Conservation (phyloP, 2,797 vertebrate species). For the Lerista edwardsae region DNA sequence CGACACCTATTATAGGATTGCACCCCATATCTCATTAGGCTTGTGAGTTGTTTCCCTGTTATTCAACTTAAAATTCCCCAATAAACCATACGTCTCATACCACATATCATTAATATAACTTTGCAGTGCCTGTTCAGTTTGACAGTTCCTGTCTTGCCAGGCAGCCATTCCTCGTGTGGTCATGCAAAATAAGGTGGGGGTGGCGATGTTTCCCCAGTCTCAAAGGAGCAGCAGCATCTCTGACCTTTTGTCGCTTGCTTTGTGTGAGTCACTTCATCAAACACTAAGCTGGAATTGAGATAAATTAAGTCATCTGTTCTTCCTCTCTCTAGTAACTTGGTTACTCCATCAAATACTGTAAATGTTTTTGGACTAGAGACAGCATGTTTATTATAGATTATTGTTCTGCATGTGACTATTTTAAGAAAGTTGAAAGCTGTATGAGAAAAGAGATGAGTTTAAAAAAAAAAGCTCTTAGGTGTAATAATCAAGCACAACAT, state of each 20-base stretch:
- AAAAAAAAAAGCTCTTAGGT: background rate
- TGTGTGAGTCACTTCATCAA: constrained; percentile 59
- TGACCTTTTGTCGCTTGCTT: constrained; percentile 15
- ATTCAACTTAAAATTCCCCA: background rate
- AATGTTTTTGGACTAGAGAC: background rate
- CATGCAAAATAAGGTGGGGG: constrained; percentile 1
- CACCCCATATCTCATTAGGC: background rate
- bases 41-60: background rate
- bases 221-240: constrained; percentile 16
- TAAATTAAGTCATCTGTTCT: constrained; percentile 42
- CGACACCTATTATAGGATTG: no score
- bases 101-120: background rate
- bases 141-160: background rate
- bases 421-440: background rate
- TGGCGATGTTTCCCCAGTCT: constrained; percentile 2
- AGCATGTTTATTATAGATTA: background rate
- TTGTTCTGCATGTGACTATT: background rate
- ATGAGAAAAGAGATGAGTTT: background rate
- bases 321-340: constrained; percentile 1
- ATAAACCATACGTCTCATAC: constrained; percentile 2
- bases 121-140: background rate
- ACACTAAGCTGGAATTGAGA: constrained; percentile 55
- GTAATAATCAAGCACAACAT: background rate
- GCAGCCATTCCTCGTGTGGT: background rate
- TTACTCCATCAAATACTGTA: constrained; percentile 11